Conservation (phyloP, 2,113 vertebrate genomes). For the Bombycilla garrulus region DNA sequence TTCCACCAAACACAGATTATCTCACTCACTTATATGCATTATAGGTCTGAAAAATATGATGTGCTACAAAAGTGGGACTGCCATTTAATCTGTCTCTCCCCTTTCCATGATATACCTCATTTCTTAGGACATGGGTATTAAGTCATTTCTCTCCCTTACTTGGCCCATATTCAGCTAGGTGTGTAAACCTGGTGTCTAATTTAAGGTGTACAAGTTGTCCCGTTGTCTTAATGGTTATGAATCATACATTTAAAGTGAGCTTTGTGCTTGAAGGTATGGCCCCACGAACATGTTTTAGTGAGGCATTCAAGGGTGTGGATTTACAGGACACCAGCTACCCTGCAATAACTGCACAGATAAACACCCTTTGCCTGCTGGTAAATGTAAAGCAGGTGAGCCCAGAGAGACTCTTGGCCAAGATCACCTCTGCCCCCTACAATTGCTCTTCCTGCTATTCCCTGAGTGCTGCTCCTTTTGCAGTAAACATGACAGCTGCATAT, state of each 20-base stretch:
- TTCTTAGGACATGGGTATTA: background rate
- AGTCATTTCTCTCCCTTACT: background rate
- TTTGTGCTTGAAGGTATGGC: background rate
- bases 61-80: background rate
- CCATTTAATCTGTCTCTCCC: background rate
- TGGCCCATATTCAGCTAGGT: background rate
- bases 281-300: background rate
- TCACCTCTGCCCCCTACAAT: background rate
- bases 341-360: background rate
- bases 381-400: background rate
- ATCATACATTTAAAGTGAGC: constrained; percentile 6
- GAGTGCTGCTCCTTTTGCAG: background rate
- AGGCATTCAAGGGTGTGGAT: constrained; percentile 41
- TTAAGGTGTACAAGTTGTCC: background rate
- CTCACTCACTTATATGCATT: background rate
- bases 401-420: background rate
- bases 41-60: background rate
- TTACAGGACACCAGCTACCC: background rate
- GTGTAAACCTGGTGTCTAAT: background rate
- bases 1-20: background rate
- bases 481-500: background rate
- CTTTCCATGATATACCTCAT: background rate
- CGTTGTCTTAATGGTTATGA: background rate
- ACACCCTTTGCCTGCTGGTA: background rate
- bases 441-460: background rate